Evolutionary conservation across 1,140 invertebrate species (phyloP), one percentile per base, ranked within the genome.

Genomic region (Drosophila azteca): DNA sequence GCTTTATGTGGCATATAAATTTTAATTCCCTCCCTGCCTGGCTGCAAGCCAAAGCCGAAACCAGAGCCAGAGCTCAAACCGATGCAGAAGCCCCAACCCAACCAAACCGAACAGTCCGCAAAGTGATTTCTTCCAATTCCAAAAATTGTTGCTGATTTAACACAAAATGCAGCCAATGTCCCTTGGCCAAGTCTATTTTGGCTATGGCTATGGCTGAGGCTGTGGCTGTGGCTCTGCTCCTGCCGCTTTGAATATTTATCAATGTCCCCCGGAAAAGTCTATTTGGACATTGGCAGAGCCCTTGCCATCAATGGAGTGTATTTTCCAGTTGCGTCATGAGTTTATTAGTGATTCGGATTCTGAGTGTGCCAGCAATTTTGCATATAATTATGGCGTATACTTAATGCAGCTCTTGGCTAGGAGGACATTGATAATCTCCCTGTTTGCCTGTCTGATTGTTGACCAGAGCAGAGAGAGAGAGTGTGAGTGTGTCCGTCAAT

Each of bases 121-220:
- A 70, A 71, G 69, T 76, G 72, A 35, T 71, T 63, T 35, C 58
- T 35, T 59, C 51, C 43, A 54, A 73, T 65, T 68, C 62, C 78
- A 83, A 84, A 80, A 83, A 83, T 85, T 84, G 80, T 84, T 84
- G 77, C 80, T 84, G 81, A 85, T 73, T 84, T 85, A 85, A 84
- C 80, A 85, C 67, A 84, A 84, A 84, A 75, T 77, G 65, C 80
- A 83, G 71, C 59, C 76, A 83, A 76, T 79, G 66, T 71, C 46
- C 48, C 35, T 64, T 13, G 66, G 46, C 48, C 41, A 59, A 65
- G 64, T 65, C 22, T 49, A 45, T 45, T 29, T 43, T 41, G 46
- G 20, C 69, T 62, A 17, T 20, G 8, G 6, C 17, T n/a, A 2
- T 9, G 31, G 9, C 9, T 11, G n/a, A n/a, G 46, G 20, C 69